Percentiles rank a stretch among this genome's conserved stretches.
Conservation (phyloP, 30 jellyfish, hydroid and myxozoan genomes). For the Catostylus mosaicus region DNA sequence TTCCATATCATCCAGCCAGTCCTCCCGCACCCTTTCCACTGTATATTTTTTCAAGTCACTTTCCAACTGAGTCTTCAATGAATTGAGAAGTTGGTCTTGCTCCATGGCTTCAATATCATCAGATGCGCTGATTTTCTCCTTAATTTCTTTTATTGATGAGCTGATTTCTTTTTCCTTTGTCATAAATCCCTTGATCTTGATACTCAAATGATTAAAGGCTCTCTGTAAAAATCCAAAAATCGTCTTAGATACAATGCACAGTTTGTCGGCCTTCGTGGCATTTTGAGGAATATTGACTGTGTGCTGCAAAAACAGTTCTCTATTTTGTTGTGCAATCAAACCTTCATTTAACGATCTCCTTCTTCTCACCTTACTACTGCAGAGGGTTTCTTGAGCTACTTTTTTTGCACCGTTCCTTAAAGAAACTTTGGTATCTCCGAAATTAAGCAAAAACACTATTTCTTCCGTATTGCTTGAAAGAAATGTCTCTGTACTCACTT, state of each 20-base stretch:
- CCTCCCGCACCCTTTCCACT: neutral
- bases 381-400: constrained; percentile 37
- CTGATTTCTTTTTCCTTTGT: neutral
- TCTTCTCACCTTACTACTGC: constrained; percentile 24
- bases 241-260: constrained; percentile 51
- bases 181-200: neutral
- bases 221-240: constrained; percentile 10
- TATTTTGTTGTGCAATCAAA: neutral
- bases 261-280: constrained; percentile 40
- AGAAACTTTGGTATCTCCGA: constrained; percentile 50
- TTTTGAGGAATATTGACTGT: constrained; percentile 8
- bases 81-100: constrained; percentile 5
- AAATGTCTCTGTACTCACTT: constrained; percentile 2
- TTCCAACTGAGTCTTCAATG: constrained; percentile 15
- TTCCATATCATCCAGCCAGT: constrained; percentile 63
- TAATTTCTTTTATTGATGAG: constrained; percentile 8
- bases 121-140: neutral
- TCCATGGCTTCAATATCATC: neutral
- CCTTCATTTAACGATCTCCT: constrained; percentile 43
- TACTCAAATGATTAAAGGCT: neutral
- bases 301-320: constrained; percentile 14
- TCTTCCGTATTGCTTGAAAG: neutral
- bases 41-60: neutral
- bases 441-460: constrained; percentile 20
- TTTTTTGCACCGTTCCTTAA: constrained; percentile 31